Evolutionary conservation across 2,888 invertebrate species (phyloP), one percentile per base, ranked within the genome.

Genomic region (Lutraria lutraria): DNA sequence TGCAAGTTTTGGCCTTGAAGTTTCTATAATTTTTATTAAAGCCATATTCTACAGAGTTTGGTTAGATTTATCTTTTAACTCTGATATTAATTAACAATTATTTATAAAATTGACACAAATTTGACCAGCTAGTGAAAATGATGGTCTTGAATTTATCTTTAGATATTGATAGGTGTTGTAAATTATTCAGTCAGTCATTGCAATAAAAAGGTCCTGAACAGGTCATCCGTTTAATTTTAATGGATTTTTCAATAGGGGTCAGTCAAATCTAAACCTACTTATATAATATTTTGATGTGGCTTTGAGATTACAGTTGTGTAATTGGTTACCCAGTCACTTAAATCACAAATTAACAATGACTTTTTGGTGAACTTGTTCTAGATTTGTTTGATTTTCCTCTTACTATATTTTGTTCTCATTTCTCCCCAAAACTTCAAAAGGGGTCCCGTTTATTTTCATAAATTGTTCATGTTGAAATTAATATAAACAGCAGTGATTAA

Each of bases 171-270:
- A 3, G 25, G 31, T 29, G 25, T n/a, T 34, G 34, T 80, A 43
- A 80, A 80, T 34, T 43, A 80, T 80, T 43, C 80, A 6, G 43
- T 34, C 80, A 80, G n/a, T 52, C 43, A 80, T 16, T 80, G 43
- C 13, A 16, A 21, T 52, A 72, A 53, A 29, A 79, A 31, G 79
- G 79, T 79, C 85, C 34, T 6, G 53, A 56, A 76, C 79, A 76
- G 56, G 85, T 79, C 85, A 85, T 19, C 56, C 79, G 54, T 81
- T 85, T 56, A 79, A 85, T 79, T 84, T 68, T 68, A 76, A 76
- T 56, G 53, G 63, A 54, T 34, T 54, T 85, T 85, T 85, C 56
- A 79, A 85, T 52, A 76, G 56, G 79, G 85, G 85, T 85, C 85
- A 85, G 79, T 12, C 72, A 29, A 79, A 72, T 25, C 34, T 29